Evolutionary conservation across 1,140 invertebrate species (phyloP).

Genomic region (Phymorhynchus buccinoides): DNA sequence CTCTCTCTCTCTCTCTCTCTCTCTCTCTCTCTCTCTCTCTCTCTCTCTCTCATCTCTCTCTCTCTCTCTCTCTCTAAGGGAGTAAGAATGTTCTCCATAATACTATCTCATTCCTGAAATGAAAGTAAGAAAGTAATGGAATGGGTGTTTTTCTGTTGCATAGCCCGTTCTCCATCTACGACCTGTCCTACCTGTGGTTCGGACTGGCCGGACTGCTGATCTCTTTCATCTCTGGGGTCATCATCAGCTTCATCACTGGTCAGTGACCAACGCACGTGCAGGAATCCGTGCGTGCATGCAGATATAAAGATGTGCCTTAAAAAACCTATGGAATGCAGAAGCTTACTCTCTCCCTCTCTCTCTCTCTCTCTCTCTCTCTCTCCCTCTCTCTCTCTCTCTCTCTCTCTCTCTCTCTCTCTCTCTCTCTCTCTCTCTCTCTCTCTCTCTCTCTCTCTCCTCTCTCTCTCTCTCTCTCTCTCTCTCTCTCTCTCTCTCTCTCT

Average conservation of each 20-base stretch:
- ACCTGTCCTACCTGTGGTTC: slow-evolving; percentile 48
- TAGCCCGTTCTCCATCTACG: slow-evolving; percentile 37
- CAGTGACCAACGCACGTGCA: not conserved
- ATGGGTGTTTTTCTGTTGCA: no score
- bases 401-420: no score
- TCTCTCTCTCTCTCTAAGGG: not conserved
- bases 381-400: no score
- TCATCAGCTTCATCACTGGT: slow-evolving; percentile 44
- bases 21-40: not conserved
- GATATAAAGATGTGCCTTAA: not conserved
- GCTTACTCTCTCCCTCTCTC: not conserved
- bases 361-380: no score
- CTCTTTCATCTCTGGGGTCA: slow-evolving; percentile 33
- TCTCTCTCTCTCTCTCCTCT: no score
- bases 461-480: no score
- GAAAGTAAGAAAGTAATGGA: not conserved
- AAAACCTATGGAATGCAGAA: no score
- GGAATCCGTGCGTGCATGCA: no score
- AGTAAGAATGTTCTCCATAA: not conserved
- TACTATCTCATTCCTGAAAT: no score
- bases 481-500: no score
- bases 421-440: no score
- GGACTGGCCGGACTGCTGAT: slow-evolving; percentile 41
- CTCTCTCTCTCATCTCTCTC: not conserved
- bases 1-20: not conserved